These are phyloP conservation scores for Hypomecis punctinalis DNA, from an alignment of 2,888 invertebrate genomes.

Conservation along the genomic window DNA sequence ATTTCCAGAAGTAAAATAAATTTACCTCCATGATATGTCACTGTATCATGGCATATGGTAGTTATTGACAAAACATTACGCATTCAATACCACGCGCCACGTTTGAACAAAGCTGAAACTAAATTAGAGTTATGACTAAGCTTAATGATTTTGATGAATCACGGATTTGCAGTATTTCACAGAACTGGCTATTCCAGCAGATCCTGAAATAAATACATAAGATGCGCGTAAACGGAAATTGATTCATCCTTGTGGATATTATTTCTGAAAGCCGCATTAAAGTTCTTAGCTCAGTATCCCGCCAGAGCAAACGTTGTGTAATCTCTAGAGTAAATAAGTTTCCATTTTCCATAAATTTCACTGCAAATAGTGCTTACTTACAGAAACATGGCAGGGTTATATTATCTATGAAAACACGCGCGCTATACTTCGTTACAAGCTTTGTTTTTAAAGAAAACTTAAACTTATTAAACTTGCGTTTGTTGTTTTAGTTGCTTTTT, in stretches of 20 bases:
- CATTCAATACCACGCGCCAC: not conserved
- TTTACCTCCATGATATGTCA: too few relatives aligned
- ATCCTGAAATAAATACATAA: conserved; percentile 14
- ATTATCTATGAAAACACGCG: too few relatives aligned
- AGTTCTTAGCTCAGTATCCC: not conserved
- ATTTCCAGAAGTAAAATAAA: too few relatives aligned
- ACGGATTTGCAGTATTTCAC: not conserved
- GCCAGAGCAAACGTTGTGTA: not conserved
- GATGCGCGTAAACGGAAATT: conserved; percentile 3
- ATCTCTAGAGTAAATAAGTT: not conserved
- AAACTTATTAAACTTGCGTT: too few relatives aligned
- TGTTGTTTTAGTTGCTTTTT: too few relatives aligned
- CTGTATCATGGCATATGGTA: too few relatives aligned
- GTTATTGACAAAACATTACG: conserved; percentile 7
- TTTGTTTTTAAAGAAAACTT: too few relatives aligned
- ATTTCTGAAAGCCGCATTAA: conserved; percentile 1
- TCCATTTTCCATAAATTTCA: conserved; percentile 2
- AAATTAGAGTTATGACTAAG: conserved; percentile 2
- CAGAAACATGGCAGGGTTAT: too few relatives aligned
- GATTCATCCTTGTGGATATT: conserved; percentile 14
- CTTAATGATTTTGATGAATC: conserved; percentile 17
- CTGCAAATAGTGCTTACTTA: not conserved
- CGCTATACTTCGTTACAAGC: too few relatives aligned
- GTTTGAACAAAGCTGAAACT: not conserved
- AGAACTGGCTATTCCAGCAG: conserved; percentile 9